phyloP scores from a whole-genome alignment of 2,113 vertebrate genomes.

The Athene noctua region DNA sequence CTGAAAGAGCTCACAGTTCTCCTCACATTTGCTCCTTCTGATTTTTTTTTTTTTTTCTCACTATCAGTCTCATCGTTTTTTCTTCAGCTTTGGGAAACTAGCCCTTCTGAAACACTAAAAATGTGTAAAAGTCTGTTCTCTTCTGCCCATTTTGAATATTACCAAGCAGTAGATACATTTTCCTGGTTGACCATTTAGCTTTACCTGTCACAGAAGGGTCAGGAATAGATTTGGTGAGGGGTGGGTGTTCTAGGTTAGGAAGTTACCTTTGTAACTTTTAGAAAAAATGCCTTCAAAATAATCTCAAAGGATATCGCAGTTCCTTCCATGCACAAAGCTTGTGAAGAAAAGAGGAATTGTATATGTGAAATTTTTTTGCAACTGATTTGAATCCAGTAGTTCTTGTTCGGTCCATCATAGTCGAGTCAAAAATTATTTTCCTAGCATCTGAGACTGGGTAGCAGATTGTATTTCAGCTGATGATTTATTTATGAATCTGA shows the following conservation, averaged over 20 bases:
- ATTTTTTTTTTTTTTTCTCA: neutral
- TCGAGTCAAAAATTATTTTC: slow-evolving; percentile 19
- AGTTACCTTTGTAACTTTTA: neutral
- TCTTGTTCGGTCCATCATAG: neutral
- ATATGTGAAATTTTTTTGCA: neutral
- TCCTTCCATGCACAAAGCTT: neutral
- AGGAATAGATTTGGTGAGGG: neutral
- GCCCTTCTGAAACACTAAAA: neutral
- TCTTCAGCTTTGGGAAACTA: neutral
- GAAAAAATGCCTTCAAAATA: neutral
- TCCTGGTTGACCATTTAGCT: neutral
- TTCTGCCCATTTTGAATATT: neutral
- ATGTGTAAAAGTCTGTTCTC: neutral
- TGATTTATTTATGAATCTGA: slow-evolving; percentile 31
- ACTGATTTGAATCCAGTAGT: neutral
- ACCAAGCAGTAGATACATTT: neutral
- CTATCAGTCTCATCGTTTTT: neutral
- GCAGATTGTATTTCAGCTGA: neutral
- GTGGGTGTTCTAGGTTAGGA: neutral
- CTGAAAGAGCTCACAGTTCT: slow-evolving; percentile 3
- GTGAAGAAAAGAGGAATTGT: neutral
- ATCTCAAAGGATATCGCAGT: neutral
- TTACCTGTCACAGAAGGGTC: neutral
- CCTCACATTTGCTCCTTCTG: neutral
- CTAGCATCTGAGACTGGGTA: neutral